These are phyloP conservation scores for Gymnoscopelus braueri DNA, from an alignment of 2,797 vertebrate species.

Conservation along the genomic window DNA sequence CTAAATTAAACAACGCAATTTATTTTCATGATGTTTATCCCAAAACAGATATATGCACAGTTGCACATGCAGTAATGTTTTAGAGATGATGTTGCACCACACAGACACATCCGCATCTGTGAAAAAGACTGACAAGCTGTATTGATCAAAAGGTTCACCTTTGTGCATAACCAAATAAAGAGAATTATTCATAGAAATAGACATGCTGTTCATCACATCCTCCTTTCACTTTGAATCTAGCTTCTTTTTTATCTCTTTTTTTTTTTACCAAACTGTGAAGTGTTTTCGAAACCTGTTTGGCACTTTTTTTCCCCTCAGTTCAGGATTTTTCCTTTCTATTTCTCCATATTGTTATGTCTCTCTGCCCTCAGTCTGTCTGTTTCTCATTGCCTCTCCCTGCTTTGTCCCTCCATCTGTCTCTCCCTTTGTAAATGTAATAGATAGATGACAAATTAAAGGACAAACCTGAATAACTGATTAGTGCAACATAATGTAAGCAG, in stretches of 20 bases:
- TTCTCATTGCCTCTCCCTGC: neutral
- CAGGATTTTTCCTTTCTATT: too few species aligned
- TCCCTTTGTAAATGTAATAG: too few species aligned
- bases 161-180: conserved; percentile 75
- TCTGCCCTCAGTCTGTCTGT: neutral
- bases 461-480: too few species aligned
- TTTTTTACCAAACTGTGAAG: conserved; percentile 63
- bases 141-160: conserved; percentile 70
- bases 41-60: too few species aligned
- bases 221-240: conserved; percentile 38
- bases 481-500: too few species aligned
- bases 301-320: neutral
- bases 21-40: too few species aligned
- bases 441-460: too few species aligned
- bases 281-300: conserved; percentile 55
- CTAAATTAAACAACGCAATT: too few species aligned
- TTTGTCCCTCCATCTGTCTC: neutral
- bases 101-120: conserved; percentile 59
- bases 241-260: conserved; percentile 62
- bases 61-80: too few species aligned
- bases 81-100: conserved; percentile 27
- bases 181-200: conserved; percentile 78
- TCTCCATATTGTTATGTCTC: neutral
- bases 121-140: conserved; percentile 54
- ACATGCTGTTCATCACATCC: conserved; percentile 54